Evolutionary conservation across 2,797 vertebrate genomes (phyloP).

Genomic region (Muscicapa striata): DNA sequence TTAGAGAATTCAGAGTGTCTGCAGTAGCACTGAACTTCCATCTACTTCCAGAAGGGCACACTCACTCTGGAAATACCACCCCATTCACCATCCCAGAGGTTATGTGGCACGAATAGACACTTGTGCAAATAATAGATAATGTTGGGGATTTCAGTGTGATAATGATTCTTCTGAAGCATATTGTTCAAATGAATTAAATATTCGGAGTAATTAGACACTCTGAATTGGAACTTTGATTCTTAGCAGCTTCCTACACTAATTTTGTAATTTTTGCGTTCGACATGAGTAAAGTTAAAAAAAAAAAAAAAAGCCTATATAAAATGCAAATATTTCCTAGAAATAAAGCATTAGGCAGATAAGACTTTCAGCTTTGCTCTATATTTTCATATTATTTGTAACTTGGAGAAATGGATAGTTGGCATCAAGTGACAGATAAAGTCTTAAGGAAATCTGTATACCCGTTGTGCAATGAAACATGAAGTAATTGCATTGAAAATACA

Average conservation of each 20-base stretch:
- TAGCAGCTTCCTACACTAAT: background rate
- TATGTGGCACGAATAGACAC: background rate
- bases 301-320: background rate
- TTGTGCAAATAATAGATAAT: slow-evolving; percentile 56
- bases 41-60: slow-evolving; percentile 42
- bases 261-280: background rate
- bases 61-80: slow-evolving; percentile 40
- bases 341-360: background rate
- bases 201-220: slow-evolving; percentile 2
- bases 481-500: background rate
- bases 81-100: slow-evolving; percentile 11
- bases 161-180: slow-evolving; percentile 43
- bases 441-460: background rate
- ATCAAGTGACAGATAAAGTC: background rate
- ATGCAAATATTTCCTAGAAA: background rate
- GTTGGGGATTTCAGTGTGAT: slow-evolving; percentile 31
- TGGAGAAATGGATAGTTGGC: background rate
- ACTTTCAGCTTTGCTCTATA: background rate
- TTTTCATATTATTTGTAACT: background rate
- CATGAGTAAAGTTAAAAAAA: background rate
- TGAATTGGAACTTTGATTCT: background rate
- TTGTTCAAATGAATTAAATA: slow-evolving; percentile 52
- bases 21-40: background rate
- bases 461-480: slow-evolving; percentile 10
- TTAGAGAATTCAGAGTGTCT: background rate